phyloP scores from a whole-genome alignment of 2,113 vertebrate species.

The Rana temporaria region DNA sequence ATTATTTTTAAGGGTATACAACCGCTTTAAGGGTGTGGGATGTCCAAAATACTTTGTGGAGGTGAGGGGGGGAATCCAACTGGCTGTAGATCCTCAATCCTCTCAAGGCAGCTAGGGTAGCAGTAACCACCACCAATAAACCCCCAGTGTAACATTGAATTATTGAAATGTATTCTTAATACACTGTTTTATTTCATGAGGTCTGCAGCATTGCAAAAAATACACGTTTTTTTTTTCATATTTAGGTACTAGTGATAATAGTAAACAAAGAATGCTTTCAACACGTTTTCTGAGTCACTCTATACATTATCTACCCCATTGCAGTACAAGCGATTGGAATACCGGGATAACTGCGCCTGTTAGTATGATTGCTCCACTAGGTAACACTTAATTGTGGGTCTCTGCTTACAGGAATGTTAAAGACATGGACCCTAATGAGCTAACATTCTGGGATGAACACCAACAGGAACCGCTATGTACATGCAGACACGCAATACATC shows the following conservation, averaged over 20 bases:
- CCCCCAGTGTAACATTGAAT: background rate
- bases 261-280: background rate
- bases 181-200: background rate
- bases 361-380: background rate
- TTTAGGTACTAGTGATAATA: background rate
- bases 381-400: constrained; percentile 27
- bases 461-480: constrained; percentile 9
- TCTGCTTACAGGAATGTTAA: constrained; percentile 20
- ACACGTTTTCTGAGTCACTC: background rate
- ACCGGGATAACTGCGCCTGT: background rate
- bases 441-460: background rate
- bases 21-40: no score
- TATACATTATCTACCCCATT: background rate
- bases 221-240: background rate
- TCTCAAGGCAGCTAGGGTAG: background rate
- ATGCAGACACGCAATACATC: constrained; percentile 40
- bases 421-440: constrained; percentile 14
- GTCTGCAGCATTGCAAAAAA: background rate
- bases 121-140: background rate
- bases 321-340: background rate
- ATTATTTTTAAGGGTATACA: no score
- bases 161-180: no score
- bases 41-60: no score
- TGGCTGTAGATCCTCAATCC: background rate
- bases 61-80: no score